These are phyloP conservation scores for Pogonomyrmex californicus DNA, from an alignment of 1,140 invertebrate genomes.

Conservation along the genomic window DNA sequence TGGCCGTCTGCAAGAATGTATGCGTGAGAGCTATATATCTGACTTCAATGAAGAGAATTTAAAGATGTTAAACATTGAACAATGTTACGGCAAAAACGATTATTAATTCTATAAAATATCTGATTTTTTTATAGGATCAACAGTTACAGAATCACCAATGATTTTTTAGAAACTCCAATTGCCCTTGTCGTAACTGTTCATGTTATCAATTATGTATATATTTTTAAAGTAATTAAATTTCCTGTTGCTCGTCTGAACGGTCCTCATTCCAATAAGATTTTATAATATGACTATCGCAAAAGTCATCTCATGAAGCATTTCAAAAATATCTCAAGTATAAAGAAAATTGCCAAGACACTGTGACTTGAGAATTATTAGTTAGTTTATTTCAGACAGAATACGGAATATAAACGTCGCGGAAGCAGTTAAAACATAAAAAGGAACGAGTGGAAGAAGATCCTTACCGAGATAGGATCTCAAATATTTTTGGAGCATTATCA, in stretches of 20 bases:
- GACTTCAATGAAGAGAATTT: neutral
- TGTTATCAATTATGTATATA: neutral
- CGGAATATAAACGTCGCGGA: neutral
- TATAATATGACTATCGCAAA: neutral
- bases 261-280: neutral
- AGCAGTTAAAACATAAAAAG: neutral
- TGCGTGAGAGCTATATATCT: neutral
- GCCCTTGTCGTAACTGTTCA: neutral
- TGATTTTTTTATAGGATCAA: neutral
- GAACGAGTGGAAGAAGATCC: neutral
- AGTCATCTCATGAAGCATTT: neutral
- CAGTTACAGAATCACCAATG: neutral
- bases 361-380: neutral
- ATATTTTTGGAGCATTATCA: slow-evolving; percentile 36
- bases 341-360: neutral
- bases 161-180: neutral
- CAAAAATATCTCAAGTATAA: neutral
- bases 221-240: neutral
- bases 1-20: neutral
- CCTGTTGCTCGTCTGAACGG: neutral
- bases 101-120: neutral
- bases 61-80: neutral
- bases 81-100: slow-evolving; percentile 14
- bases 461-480: neutral
- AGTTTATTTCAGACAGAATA: neutral